phyloP scores from a whole-genome alignment of 2,113 vertebrate species.

The Urocitellus parryii region DNA sequence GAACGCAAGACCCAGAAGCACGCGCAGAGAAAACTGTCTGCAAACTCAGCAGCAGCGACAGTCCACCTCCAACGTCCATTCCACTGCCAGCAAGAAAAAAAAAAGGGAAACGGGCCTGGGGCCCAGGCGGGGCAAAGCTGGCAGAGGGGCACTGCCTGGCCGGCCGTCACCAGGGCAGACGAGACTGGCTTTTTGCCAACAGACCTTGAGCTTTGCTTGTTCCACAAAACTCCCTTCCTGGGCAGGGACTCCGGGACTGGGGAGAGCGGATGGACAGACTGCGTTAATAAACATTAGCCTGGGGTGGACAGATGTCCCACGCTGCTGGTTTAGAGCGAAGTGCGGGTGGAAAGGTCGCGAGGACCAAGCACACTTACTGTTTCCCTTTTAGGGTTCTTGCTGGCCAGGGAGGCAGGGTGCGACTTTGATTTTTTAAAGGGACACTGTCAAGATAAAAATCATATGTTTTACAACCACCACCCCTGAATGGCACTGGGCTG shows the following conservation, averaged over 20 bases:
- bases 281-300: slow-evolving; percentile 42
- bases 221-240: slow-evolving; percentile 69
- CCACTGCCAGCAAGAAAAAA: slow-evolving; percentile 83
- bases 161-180: neutral
- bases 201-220: slow-evolving; percentile 61
- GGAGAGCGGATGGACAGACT: slow-evolving; percentile 50
- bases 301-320: slow-evolving; percentile 8
- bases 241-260: slow-evolving; percentile 52
- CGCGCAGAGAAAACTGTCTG: neutral
- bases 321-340: slow-evolving; percentile 49
- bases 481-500: neutral
- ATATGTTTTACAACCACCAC: slow-evolving; percentile 79
- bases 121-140: slow-evolving; percentile 66
- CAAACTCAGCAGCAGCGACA: slow-evolving; percentile 43
- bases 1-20: neutral
- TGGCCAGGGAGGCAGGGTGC: slow-evolving; percentile 87
- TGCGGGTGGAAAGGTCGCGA: slow-evolving; percentile 21
- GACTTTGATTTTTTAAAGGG: slow-evolving; percentile 87
- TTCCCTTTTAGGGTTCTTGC: slow-evolving; percentile 88
- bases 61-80: slow-evolving; percentile 39
- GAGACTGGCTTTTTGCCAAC: neutral
- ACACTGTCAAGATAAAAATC: slow-evolving; percentile 88
- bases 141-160: neutral
- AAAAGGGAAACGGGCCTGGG: slow-evolving; percentile 68
- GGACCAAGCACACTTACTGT: slow-evolving; percentile 86